Base-by-base conservation (phyloP, 2,113 vertebrate genomes). In the Macroglossus sobrinus region DNA sequence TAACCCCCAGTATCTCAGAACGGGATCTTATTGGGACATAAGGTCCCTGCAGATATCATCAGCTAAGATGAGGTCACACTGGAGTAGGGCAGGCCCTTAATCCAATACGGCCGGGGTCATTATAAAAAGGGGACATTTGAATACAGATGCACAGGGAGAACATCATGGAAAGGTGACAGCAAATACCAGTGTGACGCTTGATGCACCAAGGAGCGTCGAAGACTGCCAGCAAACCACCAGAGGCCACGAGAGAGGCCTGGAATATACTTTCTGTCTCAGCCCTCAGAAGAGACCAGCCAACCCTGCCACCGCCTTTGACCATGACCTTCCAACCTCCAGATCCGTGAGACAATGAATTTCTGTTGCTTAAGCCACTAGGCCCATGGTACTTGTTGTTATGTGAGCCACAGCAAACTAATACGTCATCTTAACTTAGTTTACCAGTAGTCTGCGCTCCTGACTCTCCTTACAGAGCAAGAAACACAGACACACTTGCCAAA, bases 201-300 rank as follows among this genome's bases (percentile, higher is more conserved):
- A n/a, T 1, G 2, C 8, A 11, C 45, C 21, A 59, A 24, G 22
- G 19, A n/a, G 12, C 1, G 10, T 24, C 40, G 21, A 28, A 22
- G 28, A 33, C 11, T 0, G 7, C 84, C 84, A 5, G 82, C 40
- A 66, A 84, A 33, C n/a, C 24, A n/a, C 26, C 14, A 15, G 28
- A 33, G n/a, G 40, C 21, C 16, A 2, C 35, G 47, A 21, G 16
- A 13, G 16, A 7, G 38, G 18, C 21, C 4, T 11, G 16, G 53
- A 11, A 22, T 0, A 50, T 12, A 19, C 1, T 50, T 26, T 10
- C 33, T 24, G 3, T 30, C 16, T 5, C 7, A 8, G 2, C 3
- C 35, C 14, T 6, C 26, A 7, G 47, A 63, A 38, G 30, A 74
- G 40, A 26, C 18, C 30, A 35, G 10, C 28, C 30, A 35, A 13